Conservation (phyloP, 1,140 invertebrate species). For the Caenorhabditis latens region DNA sequence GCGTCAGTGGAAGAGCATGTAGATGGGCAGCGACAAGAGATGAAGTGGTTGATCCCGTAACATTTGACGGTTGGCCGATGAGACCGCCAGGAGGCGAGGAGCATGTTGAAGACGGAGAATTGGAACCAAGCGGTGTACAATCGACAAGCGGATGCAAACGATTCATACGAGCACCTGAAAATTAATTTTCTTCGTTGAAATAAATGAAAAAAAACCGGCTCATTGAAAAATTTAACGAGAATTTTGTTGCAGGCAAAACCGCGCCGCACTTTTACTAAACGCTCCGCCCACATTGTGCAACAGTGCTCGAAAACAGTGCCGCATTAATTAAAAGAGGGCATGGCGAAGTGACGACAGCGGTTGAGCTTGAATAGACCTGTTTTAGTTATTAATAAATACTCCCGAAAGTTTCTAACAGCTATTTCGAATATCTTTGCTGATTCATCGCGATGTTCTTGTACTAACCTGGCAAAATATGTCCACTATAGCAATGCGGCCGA, state of each 20-base stretch:
- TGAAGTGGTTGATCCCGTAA: constrained; percentile 49
- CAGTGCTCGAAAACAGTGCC: no score
- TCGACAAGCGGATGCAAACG: constrained; percentile 47
- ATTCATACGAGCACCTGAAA: constrained; percentile 40
- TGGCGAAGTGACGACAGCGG: no score
- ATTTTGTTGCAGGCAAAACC: no score
- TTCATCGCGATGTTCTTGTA: neutral
- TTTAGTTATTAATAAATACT: no score
- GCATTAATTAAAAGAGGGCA: no score
- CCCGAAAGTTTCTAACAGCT: no score
- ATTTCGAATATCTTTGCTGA: no score
- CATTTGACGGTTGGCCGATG: constrained; percentile 58
- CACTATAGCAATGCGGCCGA: constrained; percentile 30
- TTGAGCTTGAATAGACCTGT: no score
- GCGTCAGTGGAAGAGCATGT: constrained; percentile 65
- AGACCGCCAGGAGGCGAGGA: constrained; percentile 55
- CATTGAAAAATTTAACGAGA: no score
- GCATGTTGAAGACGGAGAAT: constrained; percentile 55
- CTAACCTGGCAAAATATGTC: constrained; percentile 40
- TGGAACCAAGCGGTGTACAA: constrained; percentile 56
- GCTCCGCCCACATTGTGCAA: no score
- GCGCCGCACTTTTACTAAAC: no score
- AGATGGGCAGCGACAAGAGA: constrained; percentile 45
- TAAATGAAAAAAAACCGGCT: neutral
- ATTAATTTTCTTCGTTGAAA: neutral